Evolutionary conservation across 2,797 vertebrate genomes (phyloP), one percentile per base, ranked within the genome.

Genomic region (Coranthus polyacanthus): DNA sequence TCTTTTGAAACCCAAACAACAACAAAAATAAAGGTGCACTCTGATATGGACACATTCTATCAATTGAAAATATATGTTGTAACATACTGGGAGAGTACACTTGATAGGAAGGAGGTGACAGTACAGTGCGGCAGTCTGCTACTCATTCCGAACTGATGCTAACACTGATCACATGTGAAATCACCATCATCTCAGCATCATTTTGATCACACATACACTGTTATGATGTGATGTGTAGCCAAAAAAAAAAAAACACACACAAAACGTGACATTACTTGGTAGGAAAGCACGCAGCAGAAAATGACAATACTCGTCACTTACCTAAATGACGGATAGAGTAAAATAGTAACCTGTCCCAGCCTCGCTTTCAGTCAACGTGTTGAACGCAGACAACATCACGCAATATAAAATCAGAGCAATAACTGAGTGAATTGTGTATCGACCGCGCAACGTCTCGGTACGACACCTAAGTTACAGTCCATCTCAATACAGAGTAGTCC

Each of bases 351-450:
- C 84, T 59, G 75, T 12, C 86, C 81, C 76, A 75, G 74, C 72
- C 64, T 84, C 52, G 78, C 62, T 61, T 63, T 74, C 66, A 56
- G 79, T 74, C 91, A 92, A 94, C 92, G 88, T 94, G 93, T 94
- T 94, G 93, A 92, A 84, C 88, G 71, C 71, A 34, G 62, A 72
- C 57, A 46, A 70, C 83, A 82, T 79, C 59, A 70, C 56, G 57
- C 15, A 36, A 36, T 5, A 15, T 20, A n/a, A 53, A n/a, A 46
- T 58, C 6, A 60, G 24, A 1, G 34, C n/a, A 8, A 63, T 68
- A 57, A 67, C 37, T 4, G 50, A 32, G 41, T 13, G 4, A 57
- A 36, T 13, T 6, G 29, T 5, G 38, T 24, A 36, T 51, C 17
- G 12, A 46, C 52, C 67, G 21, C 50, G 44, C 59, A 43, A 36